These are phyloP conservation scores for Tetranychus piercei DNA, from an alignment of 2,888 invertebrate species.

Conservation along the genomic window DNA sequence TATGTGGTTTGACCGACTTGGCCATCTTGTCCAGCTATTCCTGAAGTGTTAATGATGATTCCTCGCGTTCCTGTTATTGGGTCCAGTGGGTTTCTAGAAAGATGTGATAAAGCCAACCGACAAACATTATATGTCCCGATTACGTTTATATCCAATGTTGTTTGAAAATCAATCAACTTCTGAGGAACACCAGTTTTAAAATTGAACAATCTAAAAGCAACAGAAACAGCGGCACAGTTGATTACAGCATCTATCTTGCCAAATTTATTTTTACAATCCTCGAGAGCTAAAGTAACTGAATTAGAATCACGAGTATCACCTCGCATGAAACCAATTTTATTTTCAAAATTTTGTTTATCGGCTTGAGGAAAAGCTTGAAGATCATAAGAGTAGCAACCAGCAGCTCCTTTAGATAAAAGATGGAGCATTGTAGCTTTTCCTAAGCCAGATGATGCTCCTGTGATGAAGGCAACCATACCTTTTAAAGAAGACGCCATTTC, in stretches of 20 bases:
- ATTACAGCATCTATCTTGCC: constrained; percentile 48
- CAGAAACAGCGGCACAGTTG: constrained; percentile 84
- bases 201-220: constrained; percentile 71
- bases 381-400: constrained; percentile 21
- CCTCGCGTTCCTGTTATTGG: constrained; percentile 80
- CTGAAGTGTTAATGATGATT: constrained; percentile 82
- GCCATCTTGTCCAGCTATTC: constrained; percentile 85
- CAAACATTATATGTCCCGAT: constrained; percentile 84
- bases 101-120: constrained; percentile 57
- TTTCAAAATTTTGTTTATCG: neutral
- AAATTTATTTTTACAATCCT: constrained; percentile 17
- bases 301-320: constrained; percentile 19
- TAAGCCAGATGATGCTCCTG: constrained; percentile 23
- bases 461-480: constrained; percentile 21
- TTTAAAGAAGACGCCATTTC: neutral
- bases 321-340: neutral
- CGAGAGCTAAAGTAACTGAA: constrained; percentile 18
- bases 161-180: constrained; percentile 51
- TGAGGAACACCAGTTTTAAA: constrained; percentile 59
- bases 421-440: constrained; percentile 20
- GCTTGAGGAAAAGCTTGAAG: constrained; percentile 5
- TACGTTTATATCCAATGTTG: constrained; percentile 64
- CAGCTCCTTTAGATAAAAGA: constrained; percentile 19
- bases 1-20: constrained; percentile 88
- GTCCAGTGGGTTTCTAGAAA: constrained; percentile 52